Percentiles rank a stretch among this genome's conserved stretches.
Evolutionary conservation across 2,888 invertebrate species (phyloP).

Genomic region (Hololepta plana): DNA sequence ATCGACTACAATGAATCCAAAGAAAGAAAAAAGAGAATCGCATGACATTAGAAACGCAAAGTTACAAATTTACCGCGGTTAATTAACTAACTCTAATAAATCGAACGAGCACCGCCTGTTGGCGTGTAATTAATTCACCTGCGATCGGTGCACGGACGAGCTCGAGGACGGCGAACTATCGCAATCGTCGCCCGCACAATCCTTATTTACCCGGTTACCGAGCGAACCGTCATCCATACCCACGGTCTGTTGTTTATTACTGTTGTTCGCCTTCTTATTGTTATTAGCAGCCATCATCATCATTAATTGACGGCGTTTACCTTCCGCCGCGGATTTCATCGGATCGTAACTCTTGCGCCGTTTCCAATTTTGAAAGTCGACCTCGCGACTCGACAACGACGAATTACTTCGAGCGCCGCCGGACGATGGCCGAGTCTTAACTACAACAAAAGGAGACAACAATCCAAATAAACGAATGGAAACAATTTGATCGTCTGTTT

Average conservation of each 20-base stretch:
- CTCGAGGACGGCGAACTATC: constrained; percentile 29
- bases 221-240: too few species aligned
- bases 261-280: too few species aligned
- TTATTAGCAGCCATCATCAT: too few species aligned
- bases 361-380: constrained; percentile 90
- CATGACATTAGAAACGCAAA: too few species aligned
- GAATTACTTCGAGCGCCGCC: constrained; percentile 43
- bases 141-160: constrained; percentile 27
- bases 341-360: constrained; percentile 91
- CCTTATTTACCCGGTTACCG: too few species aligned
- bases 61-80: too few species aligned
- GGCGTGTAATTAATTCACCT: constrained; percentile 15
- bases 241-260: too few species aligned
- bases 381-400: constrained; percentile 57
- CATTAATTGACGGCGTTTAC: too few species aligned
- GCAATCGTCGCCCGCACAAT: too few species aligned
- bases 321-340: constrained; percentile 82
- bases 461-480: constrained; percentile 1
- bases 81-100: too few species aligned
- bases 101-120: neutral
- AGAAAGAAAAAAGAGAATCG: constrained; percentile 1
- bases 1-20: neutral
- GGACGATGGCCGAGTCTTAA: constrained; percentile 35
- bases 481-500: too few species aligned
- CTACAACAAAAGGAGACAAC: constrained; percentile 19